Evolutionary conservation across 2,797 vertebrate species (phyloP).

Genomic region (Paguma larvata): DNA sequence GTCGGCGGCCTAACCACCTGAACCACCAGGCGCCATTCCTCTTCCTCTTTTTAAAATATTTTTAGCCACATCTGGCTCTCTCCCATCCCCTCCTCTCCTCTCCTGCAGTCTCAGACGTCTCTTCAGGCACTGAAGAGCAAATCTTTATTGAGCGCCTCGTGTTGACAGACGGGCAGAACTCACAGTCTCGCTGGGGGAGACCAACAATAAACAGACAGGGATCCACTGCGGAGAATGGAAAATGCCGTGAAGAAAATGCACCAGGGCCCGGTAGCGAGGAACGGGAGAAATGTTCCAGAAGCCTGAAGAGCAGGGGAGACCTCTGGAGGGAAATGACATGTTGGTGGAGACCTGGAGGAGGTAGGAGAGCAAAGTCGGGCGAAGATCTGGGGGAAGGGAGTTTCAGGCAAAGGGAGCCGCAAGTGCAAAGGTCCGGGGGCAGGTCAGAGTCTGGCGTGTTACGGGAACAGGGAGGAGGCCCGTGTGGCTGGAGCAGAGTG

Average conservation of each 20-base stretch:
- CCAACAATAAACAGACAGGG: accelerated
- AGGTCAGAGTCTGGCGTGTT: not conserved
- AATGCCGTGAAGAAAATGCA: accelerated
- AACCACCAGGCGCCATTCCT: not conserved
- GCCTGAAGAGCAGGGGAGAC: not conserved
- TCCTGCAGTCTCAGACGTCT: not conserved
- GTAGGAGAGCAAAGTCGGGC: too few relatives aligned
- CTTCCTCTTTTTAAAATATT: not conserved
- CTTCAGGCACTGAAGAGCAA: not conserved
- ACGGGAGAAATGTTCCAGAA: too few relatives aligned
- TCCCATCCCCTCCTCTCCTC: not conserved
- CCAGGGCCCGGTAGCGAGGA: not conserved
- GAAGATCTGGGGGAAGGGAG: not conserved
- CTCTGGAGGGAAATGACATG: not conserved
- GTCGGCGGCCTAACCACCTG: too few relatives aligned
- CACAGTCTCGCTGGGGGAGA: not conserved
- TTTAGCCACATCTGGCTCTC: not conserved
- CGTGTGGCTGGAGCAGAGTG: not conserved
- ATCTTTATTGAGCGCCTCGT: not conserved
- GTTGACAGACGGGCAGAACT: accelerated
- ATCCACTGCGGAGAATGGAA: not conserved
- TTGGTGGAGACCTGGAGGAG: not conserved
- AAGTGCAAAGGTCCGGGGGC: not conserved
- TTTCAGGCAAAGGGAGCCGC: not conserved
- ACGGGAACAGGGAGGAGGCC: too few relatives aligned